phyloP scores from a whole-genome alignment of 1,140 invertebrate species.

The Drosophila miranda region DNA sequence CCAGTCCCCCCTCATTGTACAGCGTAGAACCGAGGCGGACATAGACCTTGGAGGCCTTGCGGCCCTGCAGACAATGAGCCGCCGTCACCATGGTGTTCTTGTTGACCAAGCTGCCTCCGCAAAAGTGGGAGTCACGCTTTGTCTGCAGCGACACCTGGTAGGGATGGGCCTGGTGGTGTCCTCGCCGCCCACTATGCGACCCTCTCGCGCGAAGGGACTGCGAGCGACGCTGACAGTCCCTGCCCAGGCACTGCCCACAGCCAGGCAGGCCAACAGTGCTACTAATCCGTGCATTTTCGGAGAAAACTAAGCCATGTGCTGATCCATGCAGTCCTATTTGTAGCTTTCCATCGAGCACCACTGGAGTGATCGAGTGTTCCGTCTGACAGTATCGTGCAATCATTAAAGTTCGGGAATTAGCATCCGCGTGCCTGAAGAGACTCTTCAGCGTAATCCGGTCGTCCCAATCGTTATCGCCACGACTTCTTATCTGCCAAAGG shows the following conservation, averaged over 20 bases:
- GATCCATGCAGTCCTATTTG: slow-evolving; percentile 2
- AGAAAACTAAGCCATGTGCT: not conserved
- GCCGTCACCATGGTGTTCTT: slow-evolving; percentile 43
- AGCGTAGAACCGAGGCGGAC: slow-evolving; percentile 37
- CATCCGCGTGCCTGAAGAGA: slow-evolving; percentile 9
- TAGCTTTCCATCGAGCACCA: not conserved
- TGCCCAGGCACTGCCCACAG: slow-evolving; percentile 7
- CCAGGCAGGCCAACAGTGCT: slow-evolving; percentile 23
- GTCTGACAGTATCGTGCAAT: slow-evolving; percentile 31
- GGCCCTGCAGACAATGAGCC: slow-evolving; percentile 59
- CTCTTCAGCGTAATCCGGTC: not conserved
- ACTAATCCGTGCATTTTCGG: slow-evolving; percentile 43
- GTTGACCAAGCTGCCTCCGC: slow-evolving; percentile 84
- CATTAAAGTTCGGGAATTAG: slow-evolving; percentile 28
- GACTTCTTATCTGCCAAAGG: slow-evolving; percentile 45
- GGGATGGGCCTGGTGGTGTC: slow-evolving; percentile 45
- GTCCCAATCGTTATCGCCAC: slow-evolving; percentile 25
- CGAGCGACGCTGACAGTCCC: slow-evolving; percentile 13
- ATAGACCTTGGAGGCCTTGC: not conserved
- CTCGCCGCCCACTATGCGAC: slow-evolving; percentile 60
- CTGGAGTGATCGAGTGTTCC: slow-evolving; percentile 4
- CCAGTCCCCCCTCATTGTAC: slow-evolving; percentile 28
- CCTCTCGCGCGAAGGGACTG: slow-evolving; percentile 40
- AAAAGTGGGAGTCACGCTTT: slow-evolving; percentile 63
- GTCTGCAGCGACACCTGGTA: slow-evolving; percentile 56